Base-by-base conservation (phyloP, 2,797 vertebrate species). In the Micropoecilia bifurca region DNA sequence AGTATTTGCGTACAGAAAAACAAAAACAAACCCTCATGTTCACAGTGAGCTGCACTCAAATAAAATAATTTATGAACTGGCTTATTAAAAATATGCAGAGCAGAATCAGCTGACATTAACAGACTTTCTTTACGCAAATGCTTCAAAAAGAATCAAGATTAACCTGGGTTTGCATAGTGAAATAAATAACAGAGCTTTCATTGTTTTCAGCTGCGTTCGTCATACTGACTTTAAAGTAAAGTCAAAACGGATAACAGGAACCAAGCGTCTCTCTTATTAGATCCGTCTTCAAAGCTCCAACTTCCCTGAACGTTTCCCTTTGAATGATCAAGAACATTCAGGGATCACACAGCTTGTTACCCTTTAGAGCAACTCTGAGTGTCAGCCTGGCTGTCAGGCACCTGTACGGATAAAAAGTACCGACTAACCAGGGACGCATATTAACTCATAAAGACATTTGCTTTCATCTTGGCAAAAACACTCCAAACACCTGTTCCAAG, bases 381-480 rank as follows among this genome's bases (percentile, higher is more conserved):
- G 36, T 41, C 36, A 68, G 63, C 36, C 4, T 0, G 47, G 63
- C 55, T 81, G 73, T 82, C 74, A 46, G 82, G 73, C 48, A 45
- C 73, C 45, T 50, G 12, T 77, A 57, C 10, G 80, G 80, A 91
- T 91, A 76, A 92, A 90, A 94, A 7, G 80, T 16, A 73, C 71
- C 13, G 30, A 74, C 36, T 18, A 46, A 76, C 74, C 30, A 45
- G 14, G 48, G n/a, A 28, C 30, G 73, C 55, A 28, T 39, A 30
- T 79, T 0, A 41, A 71, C 61, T 59, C 63, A 89, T 80, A 83
- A 80, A 84, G 71, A 74, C 6, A 61, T 55, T n/a, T 16, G 25
- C 79, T 89, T 86, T 87, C 28, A 87, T 85, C 71, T 71, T 41
- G 66, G 77, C 55, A 66, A 75, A 71, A 81, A 87, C 13, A 80